phyloP scores from a whole-genome alignment of 2,113 vertebrate genomes.

The Xiphorhynchus elegans region DNA sequence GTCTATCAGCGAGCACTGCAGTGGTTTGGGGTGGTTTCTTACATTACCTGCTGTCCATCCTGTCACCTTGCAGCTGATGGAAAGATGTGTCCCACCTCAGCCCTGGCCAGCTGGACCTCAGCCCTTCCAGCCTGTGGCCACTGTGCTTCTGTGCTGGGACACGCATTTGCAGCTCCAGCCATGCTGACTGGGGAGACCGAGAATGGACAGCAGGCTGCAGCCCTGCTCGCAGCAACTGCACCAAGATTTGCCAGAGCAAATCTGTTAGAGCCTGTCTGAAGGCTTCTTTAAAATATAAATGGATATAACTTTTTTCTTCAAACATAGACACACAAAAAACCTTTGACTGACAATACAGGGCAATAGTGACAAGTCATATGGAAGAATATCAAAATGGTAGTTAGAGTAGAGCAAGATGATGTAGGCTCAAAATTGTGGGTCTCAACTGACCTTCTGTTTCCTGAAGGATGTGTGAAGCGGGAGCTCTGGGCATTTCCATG shows the following conservation, averaged over 20 bases:
- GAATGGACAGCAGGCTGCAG: not conserved
- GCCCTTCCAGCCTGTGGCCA: not conserved
- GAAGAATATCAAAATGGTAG: not conserved
- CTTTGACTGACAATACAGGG: not conserved
- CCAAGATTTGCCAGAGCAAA: not conserved
- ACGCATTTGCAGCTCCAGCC: rapidly evolving
- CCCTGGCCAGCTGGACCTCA: too few relatives aligned
- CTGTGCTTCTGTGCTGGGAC: not conserved
- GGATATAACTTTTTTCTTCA: not conserved
- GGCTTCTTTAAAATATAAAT: not conserved
- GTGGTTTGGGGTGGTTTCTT: not conserved
- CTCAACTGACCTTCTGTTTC: not conserved
- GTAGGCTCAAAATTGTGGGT: not conserved
- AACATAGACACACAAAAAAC: not conserved
- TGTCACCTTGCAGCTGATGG: not conserved
- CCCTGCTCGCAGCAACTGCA: not conserved
- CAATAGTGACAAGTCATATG: not conserved
- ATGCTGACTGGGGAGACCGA: not conserved
- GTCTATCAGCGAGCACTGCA: not conserved
- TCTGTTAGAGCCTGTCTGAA: not conserved
- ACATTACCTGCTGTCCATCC: not conserved
- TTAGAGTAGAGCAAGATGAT: not conserved
- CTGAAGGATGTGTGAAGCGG: not conserved
- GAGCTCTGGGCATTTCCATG: not conserved
- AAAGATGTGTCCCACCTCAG: not conserved